phyloP scores from a whole-genome alignment of 2,888 invertebrate genomes.

The Dicyrtomina minuta region DNA sequence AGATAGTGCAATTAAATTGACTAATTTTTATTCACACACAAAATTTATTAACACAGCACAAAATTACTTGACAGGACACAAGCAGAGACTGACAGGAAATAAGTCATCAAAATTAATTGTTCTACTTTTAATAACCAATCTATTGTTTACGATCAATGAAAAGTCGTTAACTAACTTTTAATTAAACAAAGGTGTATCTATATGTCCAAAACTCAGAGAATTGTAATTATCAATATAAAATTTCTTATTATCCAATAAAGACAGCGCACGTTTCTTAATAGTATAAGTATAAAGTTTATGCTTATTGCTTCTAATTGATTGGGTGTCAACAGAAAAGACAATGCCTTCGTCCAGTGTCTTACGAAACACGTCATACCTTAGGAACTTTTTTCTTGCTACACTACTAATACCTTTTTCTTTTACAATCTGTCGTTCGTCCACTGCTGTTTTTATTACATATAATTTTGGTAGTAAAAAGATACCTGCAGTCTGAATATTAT shows the following conservation, averaged over 20 bases:
- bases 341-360: background rate
- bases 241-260: background rate
- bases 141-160: too few relatives aligned
- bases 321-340: background rate
- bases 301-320: background rate
- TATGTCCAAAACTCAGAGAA: background rate
- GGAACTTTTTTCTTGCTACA: background rate
- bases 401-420: background rate
- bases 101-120: too few relatives aligned
- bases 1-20: background rate
- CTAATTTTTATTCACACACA: background rate
- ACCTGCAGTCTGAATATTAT: background rate
- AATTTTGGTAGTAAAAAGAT: conserved; percentile 2
- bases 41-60: too few relatives aligned
- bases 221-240: background rate
- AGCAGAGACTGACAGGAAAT: too few relatives aligned
- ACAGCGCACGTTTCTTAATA: background rate
- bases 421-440: background rate
- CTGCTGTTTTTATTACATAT: background rate
- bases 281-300: background rate
- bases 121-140: too few relatives aligned
- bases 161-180: too few relatives aligned
- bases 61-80: too few relatives aligned
- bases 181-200: too few relatives aligned
- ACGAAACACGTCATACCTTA: background rate